Evolutionary conservation across 2,888 invertebrate species (phyloP).

Genomic region (Sepioteuthis lessoniana): DNA sequence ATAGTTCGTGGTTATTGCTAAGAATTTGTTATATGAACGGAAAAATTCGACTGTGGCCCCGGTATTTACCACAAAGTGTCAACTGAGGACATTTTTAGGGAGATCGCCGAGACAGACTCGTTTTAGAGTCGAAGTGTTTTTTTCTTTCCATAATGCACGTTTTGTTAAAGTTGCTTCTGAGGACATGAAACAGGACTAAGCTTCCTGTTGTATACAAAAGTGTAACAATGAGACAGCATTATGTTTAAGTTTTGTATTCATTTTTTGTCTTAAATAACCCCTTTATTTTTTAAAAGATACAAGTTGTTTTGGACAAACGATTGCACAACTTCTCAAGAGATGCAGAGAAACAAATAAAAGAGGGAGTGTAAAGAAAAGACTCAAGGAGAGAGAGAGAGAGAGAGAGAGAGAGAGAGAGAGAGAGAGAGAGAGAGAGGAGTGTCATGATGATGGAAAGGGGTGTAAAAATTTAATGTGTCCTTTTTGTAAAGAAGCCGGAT

Average conservation of each 20-base stretch:
- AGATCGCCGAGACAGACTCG: background rate
- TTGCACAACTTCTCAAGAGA: background rate
- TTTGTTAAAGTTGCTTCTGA: background rate
- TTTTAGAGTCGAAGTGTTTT: background rate
- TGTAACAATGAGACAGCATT: background rate
- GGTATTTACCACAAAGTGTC: background rate
- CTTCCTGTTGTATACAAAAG: constrained; percentile 10
- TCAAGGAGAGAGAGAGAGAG: no score
- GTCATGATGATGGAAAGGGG: no score
- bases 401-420: no score
- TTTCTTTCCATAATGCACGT: no score
- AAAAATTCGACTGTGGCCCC: no score
- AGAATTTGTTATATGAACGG: no score
- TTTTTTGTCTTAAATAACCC: background rate
- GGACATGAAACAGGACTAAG: background rate
- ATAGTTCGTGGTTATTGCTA: no score
- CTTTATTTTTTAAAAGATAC: background rate
- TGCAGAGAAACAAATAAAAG: background rate
- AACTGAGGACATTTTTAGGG: background rate
- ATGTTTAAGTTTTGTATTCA: background rate
- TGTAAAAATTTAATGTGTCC: no score
- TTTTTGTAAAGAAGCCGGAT: no score
- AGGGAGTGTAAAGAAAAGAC: background rate
- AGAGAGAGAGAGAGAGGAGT: no score
- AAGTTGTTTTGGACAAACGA: background rate